Conservation (phyloP, 2,888 invertebrate species). For the Acronicta aceris region DNA sequence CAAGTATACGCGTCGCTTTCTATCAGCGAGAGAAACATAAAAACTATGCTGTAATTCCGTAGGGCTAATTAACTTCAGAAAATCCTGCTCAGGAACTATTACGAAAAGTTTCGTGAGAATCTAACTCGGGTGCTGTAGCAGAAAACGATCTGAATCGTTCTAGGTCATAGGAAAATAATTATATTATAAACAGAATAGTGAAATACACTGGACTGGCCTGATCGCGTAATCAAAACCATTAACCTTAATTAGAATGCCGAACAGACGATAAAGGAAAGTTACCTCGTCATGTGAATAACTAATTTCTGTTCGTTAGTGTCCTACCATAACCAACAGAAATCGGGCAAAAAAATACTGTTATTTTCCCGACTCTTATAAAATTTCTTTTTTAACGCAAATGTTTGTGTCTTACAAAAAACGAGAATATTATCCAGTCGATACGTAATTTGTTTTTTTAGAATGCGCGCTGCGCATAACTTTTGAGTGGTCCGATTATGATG, state of each 20-base stretch:
- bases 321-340: not conserved
- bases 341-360: not conserved
- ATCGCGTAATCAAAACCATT: slow-evolving; percentile 54
- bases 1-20: slow-evolving; percentile 50
- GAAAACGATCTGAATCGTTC: slow-evolving; percentile 32
- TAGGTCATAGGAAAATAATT: slow-evolving; percentile 37
- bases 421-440: too few relatives aligned
- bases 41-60: slow-evolving; percentile 18
- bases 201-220: slow-evolving; percentile 22
- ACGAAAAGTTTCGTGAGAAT: slow-evolving; percentile 9
- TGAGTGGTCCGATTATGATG: too few relatives aligned
- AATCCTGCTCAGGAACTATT: slow-evolving; percentile 4
- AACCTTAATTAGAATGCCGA: slow-evolving; percentile 56
- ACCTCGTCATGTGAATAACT: slow-evolving; percentile 41
- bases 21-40: slow-evolving; percentile 23
- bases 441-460: too few relatives aligned
- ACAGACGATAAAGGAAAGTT: slow-evolving; percentile 49
- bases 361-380: slow-evolving; percentile 8
- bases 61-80: slow-evolving; percentile 2
- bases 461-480: too few relatives aligned
- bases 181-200: slow-evolving; percentile 17
- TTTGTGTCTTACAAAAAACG: too few relatives aligned
- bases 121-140: slow-evolving; percentile 7
- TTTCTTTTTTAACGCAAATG: too few relatives aligned
- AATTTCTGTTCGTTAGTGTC: slow-evolving; percentile 23